Percentiles rank a stretch among this genome's conserved stretches.
Evolutionary conservation across 2,113 vertebrate species (phyloP).

Genomic region (Labeo catla): DNA sequence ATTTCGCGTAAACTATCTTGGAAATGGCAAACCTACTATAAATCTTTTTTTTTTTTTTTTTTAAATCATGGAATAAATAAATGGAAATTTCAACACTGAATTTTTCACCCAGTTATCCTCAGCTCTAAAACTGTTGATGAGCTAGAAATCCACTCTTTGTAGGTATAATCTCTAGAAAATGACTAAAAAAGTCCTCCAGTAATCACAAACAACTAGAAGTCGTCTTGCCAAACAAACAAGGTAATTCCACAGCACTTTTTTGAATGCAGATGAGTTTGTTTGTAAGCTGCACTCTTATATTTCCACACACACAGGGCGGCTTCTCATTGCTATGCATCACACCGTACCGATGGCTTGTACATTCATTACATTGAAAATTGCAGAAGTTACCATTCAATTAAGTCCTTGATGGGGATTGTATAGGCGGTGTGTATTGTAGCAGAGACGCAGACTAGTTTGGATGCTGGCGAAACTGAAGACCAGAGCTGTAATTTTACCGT

Average conservation of each 20-base stretch:
- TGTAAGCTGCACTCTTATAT: not conserved
- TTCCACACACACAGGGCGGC: not conserved
- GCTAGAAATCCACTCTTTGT: not conserved
- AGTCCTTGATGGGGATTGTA: conserved; percentile 18
- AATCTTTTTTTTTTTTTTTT: no score
- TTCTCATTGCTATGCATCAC: conserved; percentile 32
- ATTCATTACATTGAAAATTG: conserved; percentile 42
- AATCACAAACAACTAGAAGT: not conserved
- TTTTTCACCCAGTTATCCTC: not conserved
- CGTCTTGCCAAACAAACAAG: not conserved
- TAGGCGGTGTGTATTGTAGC: not conserved
- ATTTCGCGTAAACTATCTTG: not conserved
- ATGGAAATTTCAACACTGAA: no score
- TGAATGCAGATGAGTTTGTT: conserved; percentile 1
- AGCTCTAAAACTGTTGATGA: not conserved
- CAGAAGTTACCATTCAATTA: conserved; percentile 27
- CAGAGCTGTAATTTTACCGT: conserved; percentile 64
- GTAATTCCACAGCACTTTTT: not conserved
- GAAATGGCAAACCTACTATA: not conserved
- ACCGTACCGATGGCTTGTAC: not conserved
- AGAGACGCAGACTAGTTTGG: not conserved
- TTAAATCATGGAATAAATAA: not conserved
- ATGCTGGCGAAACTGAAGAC: conserved; percentile 21
- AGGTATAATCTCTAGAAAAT: not conserved
- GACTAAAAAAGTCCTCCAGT: not conserved